Evolutionary conservation across 2,113 vertebrate genomes (phyloP), one percentile per base, ranked within the genome.

Genomic region (Rhinoptilus africanus): DNA sequence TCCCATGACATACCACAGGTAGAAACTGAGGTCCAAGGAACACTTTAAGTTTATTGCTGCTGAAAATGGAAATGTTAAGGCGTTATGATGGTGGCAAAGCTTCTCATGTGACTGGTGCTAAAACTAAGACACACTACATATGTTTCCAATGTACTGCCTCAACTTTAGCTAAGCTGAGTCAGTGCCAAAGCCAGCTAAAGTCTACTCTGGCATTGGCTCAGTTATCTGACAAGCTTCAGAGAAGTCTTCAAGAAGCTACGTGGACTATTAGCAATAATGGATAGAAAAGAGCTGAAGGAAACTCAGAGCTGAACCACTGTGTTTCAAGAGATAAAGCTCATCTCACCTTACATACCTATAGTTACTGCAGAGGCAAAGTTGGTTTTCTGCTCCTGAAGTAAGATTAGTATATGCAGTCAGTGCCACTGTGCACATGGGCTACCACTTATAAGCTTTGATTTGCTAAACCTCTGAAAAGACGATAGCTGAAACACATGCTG

Each of bases 401-500:
- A 71, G 51, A 79, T 9, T 9, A 4, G 10, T 15, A 39, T 3
- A 45, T 11, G 30, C 35, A 79, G 30, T 11, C 53, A 72, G 39
- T 43, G 48, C 35, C 4, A 1, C 45, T 48, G 54, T 6, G 43
- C 54, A 78, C 21, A 9, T 0, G 2, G 39, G n/a, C 39, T 71
- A 67, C 19, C 47, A 43, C 39, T 88, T 9, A 48, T n/a, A 22
- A 74, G 73, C 37, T 93, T 8, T 59, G 35, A 72, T 72, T 34
- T 47, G 54, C 48, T 83, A 76, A 93, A 47, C 26, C 18, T 79
- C 88, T 85, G 35, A 73, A 89, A 85, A 82, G 14, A 51, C 26
- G 39, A 87, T 19, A 89, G 50, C 53, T 84, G 83, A 96, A 93
- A 74, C 43, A 85, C 54, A 94, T n/a, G 23, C 74, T 92, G 92